These are phyloP conservation scores for Chymomyza amoena DNA, from an alignment of 2,888 invertebrate genomes.

Conservation along the genomic window DNA sequence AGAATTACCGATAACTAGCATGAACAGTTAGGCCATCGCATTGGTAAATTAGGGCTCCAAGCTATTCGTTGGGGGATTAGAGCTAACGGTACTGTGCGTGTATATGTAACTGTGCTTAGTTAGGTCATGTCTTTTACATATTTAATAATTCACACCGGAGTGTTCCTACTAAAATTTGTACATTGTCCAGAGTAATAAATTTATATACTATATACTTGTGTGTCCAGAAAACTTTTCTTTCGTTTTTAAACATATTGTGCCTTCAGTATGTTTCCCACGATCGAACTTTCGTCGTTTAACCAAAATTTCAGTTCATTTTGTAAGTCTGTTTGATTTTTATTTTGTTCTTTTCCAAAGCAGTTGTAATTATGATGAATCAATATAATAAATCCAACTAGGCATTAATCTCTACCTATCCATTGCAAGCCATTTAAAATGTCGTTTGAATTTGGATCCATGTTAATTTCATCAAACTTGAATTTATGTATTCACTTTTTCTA, in stretches of 20 bases:
- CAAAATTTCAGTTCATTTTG: too few species aligned
- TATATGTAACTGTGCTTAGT: constrained; percentile 14
- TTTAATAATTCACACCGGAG: neutral
- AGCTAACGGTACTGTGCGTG: constrained; percentile 35
- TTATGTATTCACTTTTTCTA: too few species aligned
- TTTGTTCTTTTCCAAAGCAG: too few species aligned
- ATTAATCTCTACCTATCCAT: too few species aligned
- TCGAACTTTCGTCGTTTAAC: neutral
- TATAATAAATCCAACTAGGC: too few species aligned
- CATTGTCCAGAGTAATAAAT: neutral
- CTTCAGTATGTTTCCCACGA: constrained; percentile 28
- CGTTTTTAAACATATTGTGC: constrained; percentile 15
- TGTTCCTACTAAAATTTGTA: neutral
- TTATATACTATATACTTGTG: neutral
- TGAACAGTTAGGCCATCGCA: constrained; percentile 29
- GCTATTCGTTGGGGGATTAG: neutral
- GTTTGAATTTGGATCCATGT: too few species aligned
- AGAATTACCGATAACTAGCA: neutral
- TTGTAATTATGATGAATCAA: too few species aligned
- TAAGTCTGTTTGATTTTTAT: too few species aligned
- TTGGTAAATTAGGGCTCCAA: neutral
- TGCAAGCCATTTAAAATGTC: too few species aligned
- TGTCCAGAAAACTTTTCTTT: neutral
- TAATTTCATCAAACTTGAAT: too few species aligned
- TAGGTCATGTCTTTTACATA: neutral